Evolutionary conservation across 2,888 invertebrate genomes (phyloP).

Genomic region (Anorthoa munda): DNA sequence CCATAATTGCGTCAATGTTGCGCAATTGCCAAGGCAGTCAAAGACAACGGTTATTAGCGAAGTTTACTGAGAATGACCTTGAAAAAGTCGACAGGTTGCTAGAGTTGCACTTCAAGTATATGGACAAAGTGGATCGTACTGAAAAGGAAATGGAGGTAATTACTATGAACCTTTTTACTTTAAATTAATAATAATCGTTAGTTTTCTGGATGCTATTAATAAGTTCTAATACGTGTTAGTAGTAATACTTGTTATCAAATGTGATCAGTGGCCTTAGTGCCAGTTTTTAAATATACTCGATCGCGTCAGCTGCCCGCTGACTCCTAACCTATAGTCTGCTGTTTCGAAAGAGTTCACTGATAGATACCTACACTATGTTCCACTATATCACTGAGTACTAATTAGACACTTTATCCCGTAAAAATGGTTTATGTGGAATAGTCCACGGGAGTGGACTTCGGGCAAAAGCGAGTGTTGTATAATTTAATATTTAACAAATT

Average conservation of each 20-base stretch:
- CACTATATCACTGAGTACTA: background rate
- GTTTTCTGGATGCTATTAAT: background rate
- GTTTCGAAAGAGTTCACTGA: too few species aligned
- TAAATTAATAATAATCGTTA: too few species aligned
- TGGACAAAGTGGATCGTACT: constrained; percentile 97
- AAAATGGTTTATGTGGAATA: background rate
- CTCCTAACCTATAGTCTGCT: too few species aligned
- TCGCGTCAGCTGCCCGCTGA: background rate
- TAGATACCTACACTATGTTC: too few species aligned
- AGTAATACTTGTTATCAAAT: too few species aligned
- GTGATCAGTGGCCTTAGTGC: too few species aligned
- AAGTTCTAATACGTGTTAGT: too few species aligned
- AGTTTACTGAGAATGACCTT: constrained; percentile 99
- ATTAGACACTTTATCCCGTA: background rate
- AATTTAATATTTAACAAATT: background rate
- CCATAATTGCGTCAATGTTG: constrained; percentile 98
- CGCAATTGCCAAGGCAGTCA: constrained; percentile 98
- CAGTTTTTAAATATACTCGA: too few species aligned
- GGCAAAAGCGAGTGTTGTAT: background rate
- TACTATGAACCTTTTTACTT: background rate
- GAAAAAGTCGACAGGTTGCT: constrained; percentile 99
- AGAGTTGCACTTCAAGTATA: constrained; percentile 99
- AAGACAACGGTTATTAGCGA: constrained; percentile 96
- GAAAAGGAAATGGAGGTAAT: constrained; percentile 94
- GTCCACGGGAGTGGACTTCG: background rate